These are phyloP conservation scores for Brachycybe producta DNA, from an alignment of 2,888 invertebrate species.

Conservation along the genomic window DNA sequence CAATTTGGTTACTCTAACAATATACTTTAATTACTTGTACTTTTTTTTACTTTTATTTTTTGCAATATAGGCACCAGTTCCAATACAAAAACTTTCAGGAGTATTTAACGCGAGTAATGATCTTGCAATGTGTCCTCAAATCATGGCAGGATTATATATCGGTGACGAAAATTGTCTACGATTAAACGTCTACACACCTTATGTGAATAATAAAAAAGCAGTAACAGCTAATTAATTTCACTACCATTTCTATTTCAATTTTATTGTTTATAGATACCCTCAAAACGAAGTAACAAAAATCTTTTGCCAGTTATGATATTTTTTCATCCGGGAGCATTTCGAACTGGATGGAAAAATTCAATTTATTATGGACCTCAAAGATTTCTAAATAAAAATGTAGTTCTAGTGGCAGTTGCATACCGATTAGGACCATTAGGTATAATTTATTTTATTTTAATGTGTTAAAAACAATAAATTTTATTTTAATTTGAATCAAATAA, in stretches of 20 bases:
- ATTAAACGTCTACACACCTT: slow-evolving; percentile 8
- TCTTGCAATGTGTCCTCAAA: slow-evolving; percentile 1
- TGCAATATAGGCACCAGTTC: slow-evolving; percentile 2
- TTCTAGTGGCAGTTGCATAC: slow-evolving; percentile 8
- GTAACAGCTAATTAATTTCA: neutral
- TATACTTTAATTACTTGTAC: neutral
- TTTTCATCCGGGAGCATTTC: slow-evolving; percentile 11
- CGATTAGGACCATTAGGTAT: slow-evolving; percentile 8
- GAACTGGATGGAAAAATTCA: neutral
- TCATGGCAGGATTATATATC: neutral
- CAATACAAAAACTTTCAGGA: slow-evolving; percentile 3
- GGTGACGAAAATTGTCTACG: slow-evolving; percentile 14
- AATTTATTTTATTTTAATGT: neutral
- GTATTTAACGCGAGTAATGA: slow-evolving; percentile 7
- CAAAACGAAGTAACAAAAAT: neutral
- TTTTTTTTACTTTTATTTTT: too few species aligned
- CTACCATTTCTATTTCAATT: neutral
- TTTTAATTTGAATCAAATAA: neutral
- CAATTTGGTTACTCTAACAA: too few species aligned
- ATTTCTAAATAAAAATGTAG: slow-evolving; percentile 7
- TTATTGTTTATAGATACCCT: too few species aligned
- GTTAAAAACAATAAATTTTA: too few species aligned
- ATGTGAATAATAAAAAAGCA: neutral
- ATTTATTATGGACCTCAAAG: slow-evolving; percentile 4
- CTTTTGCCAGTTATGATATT: slow-evolving; percentile 6